Evolutionary conservation across 1,140 invertebrate genomes (phyloP).

Genomic region (Augochlora pura): DNA sequence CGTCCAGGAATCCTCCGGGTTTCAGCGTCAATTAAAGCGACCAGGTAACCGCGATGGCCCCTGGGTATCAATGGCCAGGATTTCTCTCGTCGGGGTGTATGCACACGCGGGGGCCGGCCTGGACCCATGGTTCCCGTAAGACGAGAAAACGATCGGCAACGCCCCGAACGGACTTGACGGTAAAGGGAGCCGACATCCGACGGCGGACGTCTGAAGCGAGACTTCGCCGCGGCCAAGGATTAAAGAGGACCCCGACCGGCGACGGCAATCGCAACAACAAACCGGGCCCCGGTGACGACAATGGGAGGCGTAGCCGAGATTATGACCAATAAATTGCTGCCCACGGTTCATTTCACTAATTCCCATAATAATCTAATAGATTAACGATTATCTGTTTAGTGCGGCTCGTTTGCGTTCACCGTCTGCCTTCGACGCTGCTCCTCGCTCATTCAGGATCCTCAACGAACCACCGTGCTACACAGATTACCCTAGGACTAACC

Average conservation of each 20-base stretch:
- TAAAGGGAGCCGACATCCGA: constrained; percentile 71
- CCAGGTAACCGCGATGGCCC: constrained; percentile 54
- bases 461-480: constrained; percentile 40
- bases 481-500: constrained; percentile 8
- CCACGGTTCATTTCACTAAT: constrained; percentile 79
- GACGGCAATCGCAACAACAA: constrained; percentile 62
- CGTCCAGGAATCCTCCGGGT: constrained; percentile 17
- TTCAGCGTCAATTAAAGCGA: constrained; percentile 74
- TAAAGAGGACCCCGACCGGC: constrained; percentile 67
- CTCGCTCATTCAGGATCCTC: constrained; percentile 43
- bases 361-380: constrained; percentile 80
- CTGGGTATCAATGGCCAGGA: constrained; percentile 64
- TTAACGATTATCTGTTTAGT: constrained; percentile 80
- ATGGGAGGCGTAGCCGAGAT: constrained; percentile 71
- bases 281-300: constrained; percentile 57
- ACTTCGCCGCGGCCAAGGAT: constrained; percentile 66
- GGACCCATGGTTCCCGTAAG: not conserved
- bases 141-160: constrained; percentile 35
- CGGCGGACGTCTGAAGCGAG: constrained; percentile 13
- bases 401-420: constrained; percentile 74
- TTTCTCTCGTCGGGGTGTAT: constrained; percentile 16
- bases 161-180: constrained; percentile 58
- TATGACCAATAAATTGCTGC: constrained; percentile 80
- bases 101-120: not conserved
- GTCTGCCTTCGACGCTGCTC: not conserved